Base-by-base conservation (phyloP, 2,797 vertebrate genomes). In the Hipposideros larvatus region DNA sequence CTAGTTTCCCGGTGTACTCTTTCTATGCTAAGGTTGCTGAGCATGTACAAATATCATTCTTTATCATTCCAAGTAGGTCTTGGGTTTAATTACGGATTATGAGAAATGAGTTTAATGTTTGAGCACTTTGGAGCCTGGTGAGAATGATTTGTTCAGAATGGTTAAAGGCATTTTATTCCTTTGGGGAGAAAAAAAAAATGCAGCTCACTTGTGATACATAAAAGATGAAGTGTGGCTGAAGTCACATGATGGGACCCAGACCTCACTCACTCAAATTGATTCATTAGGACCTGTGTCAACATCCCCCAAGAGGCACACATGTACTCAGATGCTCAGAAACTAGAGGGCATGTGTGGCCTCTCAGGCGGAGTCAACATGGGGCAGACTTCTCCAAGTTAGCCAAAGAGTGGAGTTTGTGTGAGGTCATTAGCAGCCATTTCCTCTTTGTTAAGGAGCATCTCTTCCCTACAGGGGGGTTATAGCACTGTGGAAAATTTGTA, bases 71-170 rank as follows among this genome's bases (percentile, higher is more conserved):
- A 92, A 94, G 82, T 3, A 87, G 55, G 10, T 63, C 65, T 94
- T 85, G 37, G 91, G 8, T n/a, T 97, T 97, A 79, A 82, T 97
- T 94, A 24, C 7, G 71, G 87, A 85, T 26, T 97, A 96, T 66
- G 80, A 84, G 85, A 34, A 74, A 96, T 89, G 11, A 7, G 5
- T 57, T 80, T 84, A 93, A 82, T 86, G 66, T 90, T 83, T 93
- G 87, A 92, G 59, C n/a, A 65, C 3, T 83, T 94, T 55, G 74
- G 68, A 96, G 43, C 57, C 63, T 83, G 68, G 11, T 89, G 48
- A 97, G 87, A 96, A 6, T 5, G 13, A 92, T 26, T 73, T 87
- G 21, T 82, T 55, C 11, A 93, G 95, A 95, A 92, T 57, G 0
- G 18, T 65, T 84, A 34, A 80, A 61, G 82, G 31, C n/a, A 0